phyloP scores from a whole-genome alignment of 2,888 invertebrate species.

The Ariolimax columbianus region DNA sequence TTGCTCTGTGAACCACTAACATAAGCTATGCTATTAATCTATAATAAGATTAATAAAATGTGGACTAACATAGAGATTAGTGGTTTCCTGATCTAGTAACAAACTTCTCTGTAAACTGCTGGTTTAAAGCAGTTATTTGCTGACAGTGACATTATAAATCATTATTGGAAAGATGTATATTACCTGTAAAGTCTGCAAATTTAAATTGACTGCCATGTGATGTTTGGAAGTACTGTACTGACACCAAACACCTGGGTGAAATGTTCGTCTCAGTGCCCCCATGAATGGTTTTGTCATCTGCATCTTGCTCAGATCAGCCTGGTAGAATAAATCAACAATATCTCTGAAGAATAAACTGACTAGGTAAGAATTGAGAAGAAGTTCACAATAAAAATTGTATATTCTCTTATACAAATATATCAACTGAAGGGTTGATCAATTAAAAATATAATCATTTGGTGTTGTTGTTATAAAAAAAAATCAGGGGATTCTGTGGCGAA shows the following conservation, averaged over 20 bases:
- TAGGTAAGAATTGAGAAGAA: too few relatives aligned
- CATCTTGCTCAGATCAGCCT: conserved; percentile 90
- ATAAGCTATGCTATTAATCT: too few relatives aligned
- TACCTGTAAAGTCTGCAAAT: conserved; percentile 84
- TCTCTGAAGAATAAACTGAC: not conserved
- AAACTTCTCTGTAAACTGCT: not conserved
- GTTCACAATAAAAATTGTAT: too few relatives aligned
- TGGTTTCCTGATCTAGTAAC: not conserved
- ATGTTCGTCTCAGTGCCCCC: conserved; percentile 86
- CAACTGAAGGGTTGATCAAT: too few relatives aligned
- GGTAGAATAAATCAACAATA: conserved; percentile 57
- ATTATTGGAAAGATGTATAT: not conserved
- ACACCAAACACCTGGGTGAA: conserved; percentile 87
- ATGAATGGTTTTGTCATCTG: conserved; percentile 92
- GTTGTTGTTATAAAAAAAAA: too few relatives aligned
- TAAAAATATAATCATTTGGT: too few relatives aligned
- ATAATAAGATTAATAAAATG: too few relatives aligned
- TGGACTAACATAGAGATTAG: too few relatives aligned
- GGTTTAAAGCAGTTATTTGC: not conserved
- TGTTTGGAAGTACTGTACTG: conserved; percentile 86
- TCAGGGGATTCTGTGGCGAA: too few relatives aligned
- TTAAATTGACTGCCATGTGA: conserved; percentile 84
- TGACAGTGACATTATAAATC: not conserved
- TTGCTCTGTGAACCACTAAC: too few relatives aligned
- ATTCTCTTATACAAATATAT: too few relatives aligned